phyloP scores from a whole-genome alignment of 2,797 vertebrate genomes.

The Platyrinchus mystaceus region DNA sequence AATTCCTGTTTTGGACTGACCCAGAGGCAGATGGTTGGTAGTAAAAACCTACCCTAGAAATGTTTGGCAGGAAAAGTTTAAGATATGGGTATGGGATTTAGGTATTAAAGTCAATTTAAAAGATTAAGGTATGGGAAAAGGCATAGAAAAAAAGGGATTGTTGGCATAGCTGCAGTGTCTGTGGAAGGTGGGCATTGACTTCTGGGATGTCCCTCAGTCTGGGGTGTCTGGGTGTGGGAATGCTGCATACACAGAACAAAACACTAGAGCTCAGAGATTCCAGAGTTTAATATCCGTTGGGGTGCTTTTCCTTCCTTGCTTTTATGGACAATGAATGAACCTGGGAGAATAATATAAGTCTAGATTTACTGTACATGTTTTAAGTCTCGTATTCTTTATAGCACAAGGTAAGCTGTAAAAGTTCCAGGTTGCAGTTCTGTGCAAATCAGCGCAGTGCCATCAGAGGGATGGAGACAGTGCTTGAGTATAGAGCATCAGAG shows the following conservation, averaged over 20 bases:
- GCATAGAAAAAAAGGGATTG: not conserved
- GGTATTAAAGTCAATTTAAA: not conserved
- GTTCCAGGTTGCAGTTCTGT: not conserved
- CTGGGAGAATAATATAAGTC: constrained; percentile 5
- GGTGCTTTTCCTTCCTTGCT: constrained; percentile 35
- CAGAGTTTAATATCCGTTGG: constrained; percentile 23
- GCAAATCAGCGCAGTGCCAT: not conserved
- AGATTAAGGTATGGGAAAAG: not conserved
- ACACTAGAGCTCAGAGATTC: not conserved
- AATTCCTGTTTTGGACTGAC: not conserved
- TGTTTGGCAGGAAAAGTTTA: not conserved
- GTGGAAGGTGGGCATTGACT: not conserved
- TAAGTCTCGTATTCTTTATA: constrained; percentile 21
- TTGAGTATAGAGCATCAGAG: not conserved
- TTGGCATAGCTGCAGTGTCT: not conserved
- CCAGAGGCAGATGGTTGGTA: not conserved
- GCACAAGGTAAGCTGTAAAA: not conserved
- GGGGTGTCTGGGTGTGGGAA: not conserved
- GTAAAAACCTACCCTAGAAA: constrained; percentile 5
- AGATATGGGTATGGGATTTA: not conserved
- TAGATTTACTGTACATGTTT: not conserved
- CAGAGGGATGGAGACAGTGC: not conserved
- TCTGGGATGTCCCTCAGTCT: not conserved
- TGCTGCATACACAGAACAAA: not conserved
- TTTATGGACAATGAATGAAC: constrained; percentile 23